Evolutionary conservation across 2,888 invertebrate genomes (phyloP).

Genomic region (Cantharis nigra): DNA sequence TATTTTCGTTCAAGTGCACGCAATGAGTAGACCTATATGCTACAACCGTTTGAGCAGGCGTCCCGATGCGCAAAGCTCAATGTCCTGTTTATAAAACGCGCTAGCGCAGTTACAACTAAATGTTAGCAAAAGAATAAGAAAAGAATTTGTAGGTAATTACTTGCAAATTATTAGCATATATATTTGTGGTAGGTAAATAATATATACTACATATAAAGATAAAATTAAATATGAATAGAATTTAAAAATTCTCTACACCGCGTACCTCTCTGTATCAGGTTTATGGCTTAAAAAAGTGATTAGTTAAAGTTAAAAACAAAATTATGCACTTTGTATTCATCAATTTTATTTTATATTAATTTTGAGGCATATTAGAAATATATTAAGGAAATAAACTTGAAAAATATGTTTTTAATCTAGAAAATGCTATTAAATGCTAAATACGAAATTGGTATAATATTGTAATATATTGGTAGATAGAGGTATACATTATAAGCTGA

Average conservation of each 20-base stretch:
- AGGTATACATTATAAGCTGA: no score
- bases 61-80: constrained; percentile 33
- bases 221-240: neutral
- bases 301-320: neutral
- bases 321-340: neutral
- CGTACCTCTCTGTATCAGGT: neutral
- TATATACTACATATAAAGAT: neutral
- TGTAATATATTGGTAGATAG: no score
- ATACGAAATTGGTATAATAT: no score
- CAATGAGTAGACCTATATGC: constrained; percentile 40
- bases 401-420: no score
- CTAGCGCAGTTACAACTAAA: constrained; percentile 21
- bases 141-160: neutral
- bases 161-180: neutral
- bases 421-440: no score
- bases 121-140: neutral
- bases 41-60: constrained; percentile 45
- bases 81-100: constrained; percentile 21
- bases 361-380: neutral
- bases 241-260: neutral
- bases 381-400: no score
- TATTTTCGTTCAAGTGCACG: constrained; percentile 31
- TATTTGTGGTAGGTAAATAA: neutral
- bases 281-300: neutral
- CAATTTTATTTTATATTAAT: neutral